Conservation (phyloP, 1,140 invertebrate species). For the Cydia splendana region DNA sequence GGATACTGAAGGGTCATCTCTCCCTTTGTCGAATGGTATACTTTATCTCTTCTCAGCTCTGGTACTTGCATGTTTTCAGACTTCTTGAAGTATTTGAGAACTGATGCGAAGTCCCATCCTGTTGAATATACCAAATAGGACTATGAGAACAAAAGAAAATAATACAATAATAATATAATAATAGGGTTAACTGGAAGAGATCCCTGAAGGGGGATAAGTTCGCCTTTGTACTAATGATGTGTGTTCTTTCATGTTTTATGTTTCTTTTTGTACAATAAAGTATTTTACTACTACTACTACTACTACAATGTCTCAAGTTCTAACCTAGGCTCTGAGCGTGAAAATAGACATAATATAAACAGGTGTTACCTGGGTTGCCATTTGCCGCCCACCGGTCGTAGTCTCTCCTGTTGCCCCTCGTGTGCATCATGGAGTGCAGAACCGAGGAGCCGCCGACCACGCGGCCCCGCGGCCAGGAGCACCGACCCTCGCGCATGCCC, state of each 20-base stretch:
- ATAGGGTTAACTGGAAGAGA: too few species aligned
- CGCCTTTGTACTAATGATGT: too few species aligned
- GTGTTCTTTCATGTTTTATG: too few species aligned
- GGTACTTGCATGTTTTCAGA: conserved; percentile 79
- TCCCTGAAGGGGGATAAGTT: too few species aligned
- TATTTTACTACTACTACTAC: too few species aligned
- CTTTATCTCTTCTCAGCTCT: conserved; percentile 47
- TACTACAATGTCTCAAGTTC: neutral
- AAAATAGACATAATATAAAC: neutral
- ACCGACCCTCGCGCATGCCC: conserved; percentile 70
- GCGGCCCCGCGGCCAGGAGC: conserved; percentile 83
- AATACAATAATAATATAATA: too few species aligned
- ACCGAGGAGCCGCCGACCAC: conserved; percentile 86
- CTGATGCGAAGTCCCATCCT: conserved; percentile 82
- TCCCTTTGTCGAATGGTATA: conserved; percentile 78
- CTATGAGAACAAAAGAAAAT: neutral
- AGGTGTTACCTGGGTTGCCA: conserved; percentile 75
- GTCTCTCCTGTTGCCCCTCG: conserved; percentile 84
- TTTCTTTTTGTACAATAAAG: too few species aligned
- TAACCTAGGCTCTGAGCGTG: neutral
- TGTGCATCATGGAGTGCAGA: conserved; percentile 88
- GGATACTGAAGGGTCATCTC: conserved; percentile 82
- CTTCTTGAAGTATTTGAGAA: conserved; percentile 89
- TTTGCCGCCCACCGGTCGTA: conserved; percentile 84
- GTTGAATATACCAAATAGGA: conserved; percentile 18